phyloP scores from a whole-genome alignment of 2,888 invertebrate species.

The Limnephilus rhombicus region DNA sequence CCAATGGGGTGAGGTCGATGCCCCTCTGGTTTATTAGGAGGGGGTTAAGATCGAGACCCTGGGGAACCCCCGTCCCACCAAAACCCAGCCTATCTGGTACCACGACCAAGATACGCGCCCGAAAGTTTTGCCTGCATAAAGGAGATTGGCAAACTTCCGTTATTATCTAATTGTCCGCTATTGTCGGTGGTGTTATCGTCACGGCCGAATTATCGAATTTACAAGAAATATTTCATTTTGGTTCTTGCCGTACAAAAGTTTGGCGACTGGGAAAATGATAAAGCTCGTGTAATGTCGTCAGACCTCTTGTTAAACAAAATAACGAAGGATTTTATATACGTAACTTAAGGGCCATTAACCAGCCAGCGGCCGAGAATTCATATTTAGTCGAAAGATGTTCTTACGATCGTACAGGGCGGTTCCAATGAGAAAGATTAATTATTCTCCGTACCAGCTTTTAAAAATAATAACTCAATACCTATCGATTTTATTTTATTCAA shows the following conservation, averaged over 20 bases:
- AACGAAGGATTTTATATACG: too few species aligned
- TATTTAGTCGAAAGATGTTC: too few species aligned
- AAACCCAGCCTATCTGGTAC: not conserved
- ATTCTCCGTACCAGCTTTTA: too few species aligned
- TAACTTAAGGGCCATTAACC: too few species aligned
- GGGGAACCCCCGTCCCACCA: not conserved
- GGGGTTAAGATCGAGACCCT: not conserved
- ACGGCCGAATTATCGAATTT: not conserved
- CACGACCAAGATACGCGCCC: not conserved
- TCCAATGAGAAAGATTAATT: too few species aligned
- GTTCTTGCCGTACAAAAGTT: conserved; percentile 9
- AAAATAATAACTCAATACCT: too few species aligned
- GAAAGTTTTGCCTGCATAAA: conserved; percentile 27
- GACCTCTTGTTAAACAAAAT: not conserved
- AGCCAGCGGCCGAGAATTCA: too few species aligned
- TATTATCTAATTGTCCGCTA: conserved; percentile 49
- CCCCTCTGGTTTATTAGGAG: not conserved
- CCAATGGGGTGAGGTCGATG: conserved; percentile 2
- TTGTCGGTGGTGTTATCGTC: conserved; percentile 35
- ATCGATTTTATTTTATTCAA: too few species aligned
- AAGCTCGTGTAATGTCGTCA: not conserved
- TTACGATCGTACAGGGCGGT: too few species aligned
- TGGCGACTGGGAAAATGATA: not conserved
- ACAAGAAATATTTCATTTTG: conserved; percentile 30
- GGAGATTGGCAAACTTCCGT: conserved; percentile 47